Conservation (phyloP, 2,797 vertebrate genomes). For the Rhinophrynus dorsalis region DNA sequence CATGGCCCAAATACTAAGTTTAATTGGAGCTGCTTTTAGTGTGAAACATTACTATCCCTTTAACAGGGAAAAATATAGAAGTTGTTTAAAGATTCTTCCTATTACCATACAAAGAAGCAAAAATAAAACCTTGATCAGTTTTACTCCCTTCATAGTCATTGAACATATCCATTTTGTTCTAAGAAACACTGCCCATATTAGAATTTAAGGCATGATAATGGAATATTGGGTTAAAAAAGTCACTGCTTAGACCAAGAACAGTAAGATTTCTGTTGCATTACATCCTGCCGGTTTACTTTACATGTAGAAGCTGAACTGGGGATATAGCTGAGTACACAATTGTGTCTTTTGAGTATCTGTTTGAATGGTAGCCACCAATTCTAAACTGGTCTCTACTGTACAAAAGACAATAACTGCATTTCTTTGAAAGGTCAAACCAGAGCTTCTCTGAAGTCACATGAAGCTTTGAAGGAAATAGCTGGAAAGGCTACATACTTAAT, state of each 20-base stretch:
- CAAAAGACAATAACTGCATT: conserved; percentile 14
- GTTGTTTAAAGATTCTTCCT: no score
- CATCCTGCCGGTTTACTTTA: not conserved
- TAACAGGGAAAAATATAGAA: no score
- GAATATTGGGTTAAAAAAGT: not conserved
- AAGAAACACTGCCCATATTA: not conserved
- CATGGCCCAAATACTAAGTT: no score
- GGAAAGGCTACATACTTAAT: not conserved
- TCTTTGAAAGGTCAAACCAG: not conserved
- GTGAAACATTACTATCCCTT: no score
- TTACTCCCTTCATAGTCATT: no score
- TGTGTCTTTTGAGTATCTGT: conserved; percentile 40
- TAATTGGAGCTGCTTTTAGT: no score
- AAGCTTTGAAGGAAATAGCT: not conserved
- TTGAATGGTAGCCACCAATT: conserved; percentile 11
- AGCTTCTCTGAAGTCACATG: conserved; percentile 5
- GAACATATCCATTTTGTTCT: no score
- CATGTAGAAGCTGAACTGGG: not conserved
- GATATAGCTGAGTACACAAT: conserved; percentile 5
- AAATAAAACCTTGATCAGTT: no score
- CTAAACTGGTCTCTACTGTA: not conserved
- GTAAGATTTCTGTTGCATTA: not conserved
- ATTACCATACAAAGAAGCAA: no score
- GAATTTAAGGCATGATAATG: not conserved
- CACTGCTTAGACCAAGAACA: not conserved